Evolutionary conservation across 2,888 invertebrate species (phyloP), one percentile per base, ranked within the genome.

Genomic region (Cheilosia grossa): DNA sequence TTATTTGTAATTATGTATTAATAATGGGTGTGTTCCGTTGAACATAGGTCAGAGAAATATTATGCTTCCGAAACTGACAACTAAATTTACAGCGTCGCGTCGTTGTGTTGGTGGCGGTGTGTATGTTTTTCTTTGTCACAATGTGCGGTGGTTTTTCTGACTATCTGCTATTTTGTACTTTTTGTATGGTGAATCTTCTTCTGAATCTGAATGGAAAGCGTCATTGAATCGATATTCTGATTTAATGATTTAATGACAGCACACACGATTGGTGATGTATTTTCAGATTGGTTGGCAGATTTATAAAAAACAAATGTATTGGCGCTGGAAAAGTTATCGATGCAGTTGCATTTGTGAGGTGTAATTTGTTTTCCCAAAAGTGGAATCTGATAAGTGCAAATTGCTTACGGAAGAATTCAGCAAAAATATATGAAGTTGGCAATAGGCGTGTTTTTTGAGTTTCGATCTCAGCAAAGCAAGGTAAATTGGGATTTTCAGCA

Each of bases 81-180:
- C 17, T 21, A 0, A 33, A 66, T 30, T 53, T 64, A 17, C 21
- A 66, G 24, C 17, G 24, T 37, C 17, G 19, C 9, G 10, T 19
- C 47, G 1, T n/a, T n/a, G n/a, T n/a, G n/a, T 7, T 17, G 19
- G 3, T 24, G 24, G 24, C 24, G 24, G 21, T 27, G 21, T 27
- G 27, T 27, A 9, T 17, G 19, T 17, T 67, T 54, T 30, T 54
- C 1, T 13, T 13, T 37, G 13, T 30, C 13, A 13, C 44, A 6
- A 7, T 24, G n/a, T 51, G 54, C 67, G 67, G 67, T 54, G 54
- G 6, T 53, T 67, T 67, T 67, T 54, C 37, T 6, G 53, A 15
- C 47, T 56, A 47, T 69, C 56, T 21, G 21, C 42, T 19, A 15
- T 10, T n/a, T 44, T 56, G 66, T 67, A 42, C 17, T 54, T 56